phyloP scores from a whole-genome alignment of 2,797 vertebrate species.

The Myotis pilosus region DNA sequence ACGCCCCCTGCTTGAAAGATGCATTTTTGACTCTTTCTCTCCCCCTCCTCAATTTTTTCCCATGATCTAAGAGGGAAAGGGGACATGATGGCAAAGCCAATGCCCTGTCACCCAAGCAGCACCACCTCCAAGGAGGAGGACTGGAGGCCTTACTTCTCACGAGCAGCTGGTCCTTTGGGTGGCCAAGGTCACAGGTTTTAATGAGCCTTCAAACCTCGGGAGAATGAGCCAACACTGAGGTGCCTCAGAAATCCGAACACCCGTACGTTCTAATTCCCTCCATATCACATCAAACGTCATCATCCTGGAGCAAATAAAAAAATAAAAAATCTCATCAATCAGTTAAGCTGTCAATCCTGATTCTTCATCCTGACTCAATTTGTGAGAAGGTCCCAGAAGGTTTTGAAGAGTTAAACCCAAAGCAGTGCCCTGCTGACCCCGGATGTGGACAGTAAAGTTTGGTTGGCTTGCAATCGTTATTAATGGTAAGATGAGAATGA shows the following conservation, averaged over 20 bases:
- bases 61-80: background rate
- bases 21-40: background rate
- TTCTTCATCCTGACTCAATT: background rate
- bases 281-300: background rate
- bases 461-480: background rate
- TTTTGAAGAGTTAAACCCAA: background rate
- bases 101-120: background rate
- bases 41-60: background rate
- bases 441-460: background rate
- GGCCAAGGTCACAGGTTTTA: background rate
- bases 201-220: background rate
- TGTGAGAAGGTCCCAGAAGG: background rate
- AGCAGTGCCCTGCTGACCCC: background rate
- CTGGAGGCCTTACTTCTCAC: background rate
- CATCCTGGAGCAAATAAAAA: background rate
- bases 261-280: background rate
- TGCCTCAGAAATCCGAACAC: rapidly evolving
- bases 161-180: background rate
- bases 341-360: background rate
- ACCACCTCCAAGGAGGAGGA: background rate
- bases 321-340: background rate
- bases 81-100: background rate
- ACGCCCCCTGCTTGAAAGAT: background rate
- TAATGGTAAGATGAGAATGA: background rate
- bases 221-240: background rate